Evolutionary conservation across 2,888 invertebrate genomes (phyloP).

Genomic region (Branchipolynoe longqiensis): DNA sequence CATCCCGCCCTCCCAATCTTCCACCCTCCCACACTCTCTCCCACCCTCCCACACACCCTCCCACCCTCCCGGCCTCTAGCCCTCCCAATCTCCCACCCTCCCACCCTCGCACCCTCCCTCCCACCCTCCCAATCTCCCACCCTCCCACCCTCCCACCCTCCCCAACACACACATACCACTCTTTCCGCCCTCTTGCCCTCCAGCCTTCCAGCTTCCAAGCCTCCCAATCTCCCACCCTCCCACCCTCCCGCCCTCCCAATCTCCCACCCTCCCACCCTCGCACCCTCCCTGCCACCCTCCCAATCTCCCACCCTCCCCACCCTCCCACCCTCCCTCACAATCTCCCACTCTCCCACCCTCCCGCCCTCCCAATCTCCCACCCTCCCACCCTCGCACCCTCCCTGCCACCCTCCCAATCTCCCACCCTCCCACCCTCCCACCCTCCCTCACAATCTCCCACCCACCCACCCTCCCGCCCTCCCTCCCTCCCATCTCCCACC

Average conservation of each 20-base stretch:
- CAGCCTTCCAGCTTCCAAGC: no score
- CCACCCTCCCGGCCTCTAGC: neutral
- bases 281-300: neutral
- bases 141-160: no score
- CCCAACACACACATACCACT: no score
- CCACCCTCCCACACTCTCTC: no score
- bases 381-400: neutral
- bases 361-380: neutral
- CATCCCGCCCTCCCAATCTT: no score
- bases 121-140: no score
- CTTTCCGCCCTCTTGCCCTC: no score
- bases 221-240: no score
- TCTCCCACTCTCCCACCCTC: neutral
- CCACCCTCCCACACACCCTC: no score
- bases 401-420: neutral
- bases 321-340: neutral
- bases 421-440: neutral
- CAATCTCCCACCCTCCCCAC: no score
- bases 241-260: no score
- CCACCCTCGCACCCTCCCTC: neutral
- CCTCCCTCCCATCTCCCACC: neutral
- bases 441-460: neutral
- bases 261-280: neutral
- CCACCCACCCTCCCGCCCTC: neutral
- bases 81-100: neutral